These are phyloP conservation scores for Nemotelus nigrinus DNA, from an alignment of 2,888 invertebrate genomes.

Conservation along the genomic window DNA sequence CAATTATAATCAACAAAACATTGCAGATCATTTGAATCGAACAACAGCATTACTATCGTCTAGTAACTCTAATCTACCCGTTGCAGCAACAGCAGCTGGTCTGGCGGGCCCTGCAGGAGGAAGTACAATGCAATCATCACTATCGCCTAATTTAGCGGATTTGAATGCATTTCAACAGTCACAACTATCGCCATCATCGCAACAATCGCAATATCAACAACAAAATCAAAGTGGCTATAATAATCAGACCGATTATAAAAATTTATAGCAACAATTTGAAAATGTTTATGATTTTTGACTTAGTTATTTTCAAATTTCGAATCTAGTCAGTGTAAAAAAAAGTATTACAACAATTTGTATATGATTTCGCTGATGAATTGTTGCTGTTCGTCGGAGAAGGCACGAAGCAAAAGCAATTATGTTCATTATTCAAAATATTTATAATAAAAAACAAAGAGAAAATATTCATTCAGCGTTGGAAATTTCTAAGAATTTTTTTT, in stretches of 20 bases:
- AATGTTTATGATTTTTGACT: constrained; percentile 22
- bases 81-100: not conserved
- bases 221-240: constrained; percentile 25
- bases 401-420: too few relatives aligned
- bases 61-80: not conserved
- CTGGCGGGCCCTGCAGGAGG: not conserved
- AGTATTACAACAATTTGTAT: too few relatives aligned
- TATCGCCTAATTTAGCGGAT: not conserved
- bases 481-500: too few relatives aligned
- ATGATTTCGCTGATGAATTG: too few relatives aligned
- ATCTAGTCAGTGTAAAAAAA: too few relatives aligned
- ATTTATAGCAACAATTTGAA: constrained; percentile 27
- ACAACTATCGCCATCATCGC: not conserved
- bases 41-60: too few relatives aligned
- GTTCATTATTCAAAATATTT: too few relatives aligned
- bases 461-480: too few relatives aligned
- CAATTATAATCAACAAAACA: too few relatives aligned
- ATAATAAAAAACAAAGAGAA: too few relatives aligned
- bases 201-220: constrained; percentile 10
- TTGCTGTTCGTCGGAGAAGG: too few relatives aligned
- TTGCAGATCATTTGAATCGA: too few relatives aligned
- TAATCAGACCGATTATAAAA: constrained; percentile 15
- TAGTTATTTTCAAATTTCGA: not conserved
- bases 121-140: not conserved
- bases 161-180: not conserved